These are phyloP conservation scores for Idaea biselata DNA, from an alignment of 2,888 invertebrate species.

Conservation along the genomic window DNA sequence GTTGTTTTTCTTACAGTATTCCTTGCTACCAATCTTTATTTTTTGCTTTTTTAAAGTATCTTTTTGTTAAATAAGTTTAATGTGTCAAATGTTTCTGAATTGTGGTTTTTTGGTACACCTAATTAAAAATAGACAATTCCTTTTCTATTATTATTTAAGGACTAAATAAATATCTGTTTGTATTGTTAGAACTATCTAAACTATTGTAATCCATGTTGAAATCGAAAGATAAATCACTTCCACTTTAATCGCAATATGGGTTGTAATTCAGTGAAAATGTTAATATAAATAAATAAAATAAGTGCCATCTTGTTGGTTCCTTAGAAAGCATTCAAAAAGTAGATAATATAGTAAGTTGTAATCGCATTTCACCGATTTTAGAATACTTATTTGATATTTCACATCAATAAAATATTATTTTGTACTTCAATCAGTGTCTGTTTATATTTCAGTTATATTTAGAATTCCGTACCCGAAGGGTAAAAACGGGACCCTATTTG, in stretches of 20 bases:
- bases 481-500: too few species aligned
- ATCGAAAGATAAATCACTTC: not conserved
- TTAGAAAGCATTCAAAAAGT: conserved; percentile 42
- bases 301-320: conserved; percentile 70
- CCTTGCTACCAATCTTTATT: conserved; percentile 18
- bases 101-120: not conserved
- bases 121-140: not conserved
- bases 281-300: conserved; percentile 25
- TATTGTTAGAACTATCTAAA: not conserved
- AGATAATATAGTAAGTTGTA: conserved; percentile 34
- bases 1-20: conserved; percentile 24
- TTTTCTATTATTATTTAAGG: not conserved
- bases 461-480: too few species aligned
- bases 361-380: conserved; percentile 38
- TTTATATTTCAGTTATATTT: conserved; percentile 19
- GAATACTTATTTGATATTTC: conserved; percentile 38
- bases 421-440: conserved; percentile 43
- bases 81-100: conserved; percentile 14
- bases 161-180: not conserved
- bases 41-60: conserved; percentile 25
- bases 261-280: conserved; percentile 24
- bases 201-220: not conserved
- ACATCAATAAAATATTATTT: conserved; percentile 68
- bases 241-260: conserved; percentile 29
- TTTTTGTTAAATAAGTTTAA: conserved; percentile 19